phyloP scores from a whole-genome alignment of 2,888 invertebrate genomes.

The Lithophane semibrunnea region DNA sequence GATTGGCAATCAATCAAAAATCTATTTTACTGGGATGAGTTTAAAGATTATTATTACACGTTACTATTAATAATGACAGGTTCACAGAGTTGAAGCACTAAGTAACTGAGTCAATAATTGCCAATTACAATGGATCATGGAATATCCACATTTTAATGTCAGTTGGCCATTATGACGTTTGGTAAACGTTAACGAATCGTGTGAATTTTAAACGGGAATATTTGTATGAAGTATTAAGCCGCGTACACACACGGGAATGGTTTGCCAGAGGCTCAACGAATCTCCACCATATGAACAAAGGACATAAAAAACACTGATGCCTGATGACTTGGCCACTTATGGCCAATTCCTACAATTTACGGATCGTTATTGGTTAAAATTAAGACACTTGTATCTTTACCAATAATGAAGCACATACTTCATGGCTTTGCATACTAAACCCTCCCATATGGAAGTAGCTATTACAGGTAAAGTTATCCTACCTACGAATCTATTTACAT shows the following conservation, averaged over 20 bases:
- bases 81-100: neutral
- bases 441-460: no score
- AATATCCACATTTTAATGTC: neutral
- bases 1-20: constrained; percentile 53
- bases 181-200: neutral
- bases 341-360: no score
- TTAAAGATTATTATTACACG: neutral
- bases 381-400: no score
- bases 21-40: constrained; percentile 25
- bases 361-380: no score
- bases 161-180: neutral
- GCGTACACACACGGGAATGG: neutral
- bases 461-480: no score
- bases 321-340: neutral
- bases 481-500: no score
- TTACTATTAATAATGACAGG: neutral
- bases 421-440: no score
- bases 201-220: neutral
- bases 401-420: no score
- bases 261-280: neutral
- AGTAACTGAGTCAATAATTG: neutral
- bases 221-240: neutral
- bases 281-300: neutral
- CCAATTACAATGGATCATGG: neutral
- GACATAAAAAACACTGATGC: neutral